Conservation (phyloP, 2,113 vertebrate species). For the Vulpes lagopus region DNA sequence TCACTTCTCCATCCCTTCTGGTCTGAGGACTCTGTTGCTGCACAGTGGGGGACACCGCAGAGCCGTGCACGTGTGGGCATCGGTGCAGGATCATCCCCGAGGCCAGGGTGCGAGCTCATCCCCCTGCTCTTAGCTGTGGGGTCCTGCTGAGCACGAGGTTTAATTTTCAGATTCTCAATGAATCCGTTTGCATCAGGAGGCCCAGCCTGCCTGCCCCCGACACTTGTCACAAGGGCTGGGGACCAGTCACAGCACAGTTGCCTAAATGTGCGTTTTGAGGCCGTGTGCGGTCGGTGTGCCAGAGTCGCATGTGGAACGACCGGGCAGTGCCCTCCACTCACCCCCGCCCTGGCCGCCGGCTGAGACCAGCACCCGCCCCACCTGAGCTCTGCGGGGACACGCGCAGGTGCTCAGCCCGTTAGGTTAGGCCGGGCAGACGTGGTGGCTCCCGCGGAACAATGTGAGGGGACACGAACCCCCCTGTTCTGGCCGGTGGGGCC, state of each 20-base stretch:
- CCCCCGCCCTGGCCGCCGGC: neutral
- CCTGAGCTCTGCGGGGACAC: rapidly evolving
- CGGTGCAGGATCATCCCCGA: no score
- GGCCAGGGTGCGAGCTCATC: neutral
- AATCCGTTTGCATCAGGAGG: rapidly evolving
- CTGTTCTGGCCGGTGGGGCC: neutral
- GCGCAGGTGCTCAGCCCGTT: neutral
- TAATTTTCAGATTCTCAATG: neutral
- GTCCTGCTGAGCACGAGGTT: neutral
- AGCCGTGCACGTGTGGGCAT: rapidly evolving
- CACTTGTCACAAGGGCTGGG: rapidly evolving
- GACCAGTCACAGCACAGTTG: rapidly evolving
- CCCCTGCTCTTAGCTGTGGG: neutral
- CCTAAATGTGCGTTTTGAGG: rapidly evolving
- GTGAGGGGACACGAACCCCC: rapidly evolving
- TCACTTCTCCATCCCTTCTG: neutral
- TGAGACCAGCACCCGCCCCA: neutral
- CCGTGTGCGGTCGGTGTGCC: rapidly evolving
- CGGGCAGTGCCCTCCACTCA: no score
- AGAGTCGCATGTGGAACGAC: rapidly evolving
- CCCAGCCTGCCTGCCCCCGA: neutral
- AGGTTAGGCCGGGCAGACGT: rapidly evolving
- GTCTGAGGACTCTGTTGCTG: neutral
- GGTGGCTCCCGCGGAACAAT: rapidly evolving
- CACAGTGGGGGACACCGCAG: rapidly evolving